Evolutionary conservation across 2,113 vertebrate species (phyloP), one percentile per base, ranked within the genome.

Genomic region (Alligator sinensis): DNA sequence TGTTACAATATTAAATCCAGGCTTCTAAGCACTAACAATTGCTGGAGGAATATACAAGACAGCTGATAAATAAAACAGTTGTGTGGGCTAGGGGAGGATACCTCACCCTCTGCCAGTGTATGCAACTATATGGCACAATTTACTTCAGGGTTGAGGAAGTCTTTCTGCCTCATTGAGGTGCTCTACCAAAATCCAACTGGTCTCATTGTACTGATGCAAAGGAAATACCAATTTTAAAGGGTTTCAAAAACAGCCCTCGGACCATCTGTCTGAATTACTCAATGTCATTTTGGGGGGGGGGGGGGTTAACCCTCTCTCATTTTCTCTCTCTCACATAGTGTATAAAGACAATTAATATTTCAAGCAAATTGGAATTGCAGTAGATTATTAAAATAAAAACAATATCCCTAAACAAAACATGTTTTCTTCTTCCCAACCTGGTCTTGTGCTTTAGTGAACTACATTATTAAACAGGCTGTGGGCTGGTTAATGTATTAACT

Each of bases 351-450:
- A 57, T 54, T 82, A 85, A 55, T n/a, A 88, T 58, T 89, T 34
- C 82, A 87, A 38, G 80, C 22, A 82, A 90, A 82, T 55, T 84
- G 21, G 74, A 25, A 91, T 60, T 79, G 60, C 25, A 86, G n/a
- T 78, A 80, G 27, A 54, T 87, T 61, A 90, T 34, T 58, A 81
- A 87, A 95, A 76, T 58, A 87, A 87, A 70, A 87, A 80, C n/a
- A 76, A 25, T 59, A 22, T 27, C 55, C 47, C 47, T 9, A 47
- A 74, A 47, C 34, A 74, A 74, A 74, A 74, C 30, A 72, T 47
- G 34, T 74, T 47, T 19, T 13, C 22, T 13, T 74, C 5, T 72
- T 72, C 24, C 68, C 19, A 38, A 34, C 19, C 22, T 47, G 22
- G 34, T 24, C 22, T 38, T 38, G 6, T 24, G 13, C 24, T 74